Conservation (phyloP, 2,797 vertebrate genomes). For the Choloepus didactylus region DNA sequence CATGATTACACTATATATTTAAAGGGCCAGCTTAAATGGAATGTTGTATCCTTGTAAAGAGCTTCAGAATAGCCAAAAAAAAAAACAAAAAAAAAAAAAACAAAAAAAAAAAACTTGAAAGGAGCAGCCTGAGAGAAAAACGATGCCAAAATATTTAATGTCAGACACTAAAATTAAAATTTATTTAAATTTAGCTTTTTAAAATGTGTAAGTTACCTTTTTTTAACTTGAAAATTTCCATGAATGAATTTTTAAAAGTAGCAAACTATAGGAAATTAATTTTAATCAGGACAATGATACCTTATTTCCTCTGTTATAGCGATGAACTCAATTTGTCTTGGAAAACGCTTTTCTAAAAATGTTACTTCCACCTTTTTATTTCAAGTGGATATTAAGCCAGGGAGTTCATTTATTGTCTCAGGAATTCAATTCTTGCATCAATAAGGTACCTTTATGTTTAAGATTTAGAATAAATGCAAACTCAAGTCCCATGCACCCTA, state of each 20-base stretch:
- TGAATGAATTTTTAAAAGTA: constrained; percentile 14
- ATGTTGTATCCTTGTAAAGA: not conserved
- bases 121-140: not conserved
- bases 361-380: not conserved
- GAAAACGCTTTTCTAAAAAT: not conserved
- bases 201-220: not conserved
- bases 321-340: not conserved
- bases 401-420: not conserved
- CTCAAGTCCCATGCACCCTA: not conserved
- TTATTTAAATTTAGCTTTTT: not conserved
- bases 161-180: not conserved
- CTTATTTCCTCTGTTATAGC: not conserved
- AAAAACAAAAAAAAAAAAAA: too few relatives aligned
- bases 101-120: not conserved
- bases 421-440: not conserved
- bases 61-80: not conserved
- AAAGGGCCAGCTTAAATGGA: not conserved
- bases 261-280: not conserved
- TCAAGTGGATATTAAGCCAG: not conserved
- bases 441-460: not conserved
- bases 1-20: not conserved
- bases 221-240: constrained; percentile 27
- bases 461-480: not conserved
- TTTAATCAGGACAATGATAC: not conserved
- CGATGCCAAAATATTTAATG: not conserved